These are phyloP conservation scores for Streblospio benedicti DNA, from an alignment of 1,140 invertebrate species.

Conservation along the genomic window DNA sequence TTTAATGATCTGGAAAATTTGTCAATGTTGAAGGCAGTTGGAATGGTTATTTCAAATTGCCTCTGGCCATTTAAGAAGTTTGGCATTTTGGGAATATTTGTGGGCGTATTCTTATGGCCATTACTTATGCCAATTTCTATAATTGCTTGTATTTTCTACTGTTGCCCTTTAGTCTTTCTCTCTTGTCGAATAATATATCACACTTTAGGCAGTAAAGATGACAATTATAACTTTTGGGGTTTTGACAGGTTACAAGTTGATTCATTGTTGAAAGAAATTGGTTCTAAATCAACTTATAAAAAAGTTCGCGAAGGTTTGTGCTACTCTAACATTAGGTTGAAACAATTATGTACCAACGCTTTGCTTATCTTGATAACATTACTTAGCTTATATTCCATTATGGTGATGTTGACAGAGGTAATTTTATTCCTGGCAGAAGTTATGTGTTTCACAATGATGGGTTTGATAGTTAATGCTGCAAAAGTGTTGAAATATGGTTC, in stretches of 20 bases:
- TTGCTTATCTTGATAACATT: background rate
- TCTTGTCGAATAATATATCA: slow-evolving; percentile 1
- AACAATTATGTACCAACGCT: background rate
- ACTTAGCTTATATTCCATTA: background rate
- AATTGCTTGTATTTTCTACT: slow-evolving; percentile 7
- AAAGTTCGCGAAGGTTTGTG: background rate
- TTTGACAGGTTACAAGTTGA: background rate
- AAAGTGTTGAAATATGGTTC: slow-evolving; percentile 26
- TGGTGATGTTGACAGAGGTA: slow-evolving; percentile 4
- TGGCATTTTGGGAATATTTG: slow-evolving; percentile 8
- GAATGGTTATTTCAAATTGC: slow-evolving; percentile 4
- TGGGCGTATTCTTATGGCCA: slow-evolving; percentile 8
- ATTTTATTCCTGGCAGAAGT: background rate
- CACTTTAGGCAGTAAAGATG: background rate
- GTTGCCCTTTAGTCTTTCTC: background rate
- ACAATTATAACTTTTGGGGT: background rate
- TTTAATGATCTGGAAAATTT: slow-evolving; percentile 4
- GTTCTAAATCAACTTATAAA: background rate
- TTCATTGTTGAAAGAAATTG: background rate
- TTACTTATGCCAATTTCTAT: background rate
- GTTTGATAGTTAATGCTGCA: slow-evolving; percentile 33
- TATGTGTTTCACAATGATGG: slow-evolving; percentile 35
- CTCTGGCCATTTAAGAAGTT: slow-evolving; percentile 9
- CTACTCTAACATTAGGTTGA: background rate
- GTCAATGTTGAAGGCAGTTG: slow-evolving; percentile 1